Base-by-base conservation (phyloP, 2,888 invertebrate species). In the Acronicta aceris region DNA sequence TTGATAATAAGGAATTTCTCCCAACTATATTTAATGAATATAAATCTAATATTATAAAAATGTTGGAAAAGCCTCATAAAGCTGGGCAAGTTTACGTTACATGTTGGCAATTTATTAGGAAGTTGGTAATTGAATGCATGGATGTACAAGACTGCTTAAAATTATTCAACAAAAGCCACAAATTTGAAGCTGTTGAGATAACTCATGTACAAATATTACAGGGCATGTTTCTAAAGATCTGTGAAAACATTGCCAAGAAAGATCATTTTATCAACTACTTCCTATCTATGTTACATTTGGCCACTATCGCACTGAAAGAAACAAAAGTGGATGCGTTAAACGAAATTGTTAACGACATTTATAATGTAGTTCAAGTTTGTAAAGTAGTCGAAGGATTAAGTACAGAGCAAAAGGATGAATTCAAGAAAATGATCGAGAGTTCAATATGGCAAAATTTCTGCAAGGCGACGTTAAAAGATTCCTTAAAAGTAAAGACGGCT, bases 51-150 rank as follows among this genome's bases (percentile, higher is more conserved):
- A 95, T 97, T 38, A 84, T 92, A 51, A 96, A 96, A 85, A 92
- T 96, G 64, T 87, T 97, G 43, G 96, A 96, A 77, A 97, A 96
- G 80, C 97, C 97, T 0, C 96, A 96, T 65, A 97, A 97, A 89
- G 96, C 96, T 5, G 96, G 96, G 0, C 95, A 96, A 71, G 95
- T 96, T 52, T 96, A 96, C 71, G 89, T 95, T 45, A 95, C 95
- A 57, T 95, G 96, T 82, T 93, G 95, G 59, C 84, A 90, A 54
- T 95, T 96, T n/a, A 93, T 96, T 27, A 89, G 91, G 9, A 94
- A 95, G 71, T 83, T 97, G 47, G 95, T 97, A 41, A 86, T 96
- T 0, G 91, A 93, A 71, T 96, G 95, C 77, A 96, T 96, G 95
- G 93, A 95, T 0, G 67, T 89, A 12, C 91, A 95, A 15, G 96